phyloP scores from a whole-genome alignment of 2,888 invertebrate species.

The Cheilosia soror region DNA sequence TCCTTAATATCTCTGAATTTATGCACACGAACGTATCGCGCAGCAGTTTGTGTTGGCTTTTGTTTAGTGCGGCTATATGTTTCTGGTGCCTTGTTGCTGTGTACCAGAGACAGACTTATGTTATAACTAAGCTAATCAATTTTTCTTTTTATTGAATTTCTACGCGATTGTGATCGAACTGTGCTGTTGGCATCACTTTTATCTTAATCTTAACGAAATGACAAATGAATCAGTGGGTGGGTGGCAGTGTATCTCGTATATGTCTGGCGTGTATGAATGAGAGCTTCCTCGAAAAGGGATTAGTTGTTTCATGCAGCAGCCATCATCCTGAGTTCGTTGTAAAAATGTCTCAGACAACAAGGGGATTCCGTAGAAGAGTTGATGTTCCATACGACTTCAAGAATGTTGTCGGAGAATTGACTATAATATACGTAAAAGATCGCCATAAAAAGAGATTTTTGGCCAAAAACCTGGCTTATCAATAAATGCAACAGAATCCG shows the following conservation, averaged over 20 bases:
- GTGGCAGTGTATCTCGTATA: not conserved
- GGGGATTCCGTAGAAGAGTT: no score
- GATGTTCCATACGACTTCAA: no score
- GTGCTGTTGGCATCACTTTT: constrained; percentile 21
- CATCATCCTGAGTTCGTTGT: not conserved
- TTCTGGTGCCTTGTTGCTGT: constrained; percentile 12
- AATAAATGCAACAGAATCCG: no score
- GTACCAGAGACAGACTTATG: constrained; percentile 1
- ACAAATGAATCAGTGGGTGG: constrained; percentile 22
- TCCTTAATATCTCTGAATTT: constrained; percentile 35
- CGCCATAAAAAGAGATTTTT: no score
- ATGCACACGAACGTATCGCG: constrained; percentile 52
- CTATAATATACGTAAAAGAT: no score
- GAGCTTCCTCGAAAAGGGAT: not conserved
- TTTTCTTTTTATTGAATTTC: constrained; percentile 52
- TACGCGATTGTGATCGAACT: constrained; percentile 20
- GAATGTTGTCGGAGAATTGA: no score
- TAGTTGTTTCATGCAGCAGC: not conserved
- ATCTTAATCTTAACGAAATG: constrained; percentile 27
- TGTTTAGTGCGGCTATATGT: not conserved
- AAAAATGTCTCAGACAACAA: not conserved
- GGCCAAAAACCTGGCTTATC: no score
- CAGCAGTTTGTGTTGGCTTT: constrained; percentile 33
- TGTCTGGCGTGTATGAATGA: not conserved
- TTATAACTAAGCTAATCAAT: constrained; percentile 57